A percentile compares a stretch with the other conserved stretches of the same genome.
Evolutionary conservation across 2,888 invertebrate genomes (phyloP).

Genomic region (Venusia cambrica): DNA sequence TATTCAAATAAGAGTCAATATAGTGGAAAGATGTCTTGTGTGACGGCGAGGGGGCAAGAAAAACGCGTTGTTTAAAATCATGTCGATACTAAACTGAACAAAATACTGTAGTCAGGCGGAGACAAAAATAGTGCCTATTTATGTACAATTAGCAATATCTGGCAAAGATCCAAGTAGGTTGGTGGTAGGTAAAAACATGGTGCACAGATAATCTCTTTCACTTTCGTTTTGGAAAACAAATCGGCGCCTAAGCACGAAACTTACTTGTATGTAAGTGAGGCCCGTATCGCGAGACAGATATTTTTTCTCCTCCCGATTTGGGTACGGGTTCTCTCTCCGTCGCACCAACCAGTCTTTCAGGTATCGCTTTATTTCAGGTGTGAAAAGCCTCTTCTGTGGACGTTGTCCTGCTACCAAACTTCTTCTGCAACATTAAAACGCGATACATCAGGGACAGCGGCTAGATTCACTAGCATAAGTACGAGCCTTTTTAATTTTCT

Average conservation of each 20-base stretch:
- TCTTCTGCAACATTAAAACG: conserved; percentile 62
- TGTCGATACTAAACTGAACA: conserved; percentile 32
- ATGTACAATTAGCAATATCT: conserved; percentile 75
- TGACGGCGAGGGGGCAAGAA: neutral
- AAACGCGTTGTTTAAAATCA: conserved; percentile 14
- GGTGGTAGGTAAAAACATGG: conserved; percentile 62
- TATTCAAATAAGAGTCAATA: neutral
- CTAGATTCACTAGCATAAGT: too few relatives aligned
- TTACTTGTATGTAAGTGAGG: conserved; percentile 88
- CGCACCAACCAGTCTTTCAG: conserved; percentile 89
- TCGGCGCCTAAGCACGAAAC: conserved; percentile 27
- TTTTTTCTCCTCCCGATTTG: conserved; percentile 89
- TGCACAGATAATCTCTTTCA: conserved; percentile 37
- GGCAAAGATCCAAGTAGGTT: conserved; percentile 74
- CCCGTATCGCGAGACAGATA: conserved; percentile 87
- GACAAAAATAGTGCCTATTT: conserved; percentile 79
- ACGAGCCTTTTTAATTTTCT: conserved; percentile 29
- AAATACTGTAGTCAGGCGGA: conserved; percentile 56
- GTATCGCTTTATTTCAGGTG: conserved; percentile 89
- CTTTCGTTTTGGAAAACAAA: conserved; percentile 31
- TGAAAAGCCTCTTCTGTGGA: conserved; percentile 87
- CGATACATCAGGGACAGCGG: too few relatives aligned
- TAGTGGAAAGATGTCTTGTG: neutral
- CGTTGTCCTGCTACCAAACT: conserved; percentile 82
- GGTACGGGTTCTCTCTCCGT: conserved; percentile 89